A percentile compares a stretch with the other conserved stretches of the same genome.
Evolutionary conservation across 2,797 vertebrate genomes (phyloP).

Genomic region (Adelosebastes latens): DNA sequence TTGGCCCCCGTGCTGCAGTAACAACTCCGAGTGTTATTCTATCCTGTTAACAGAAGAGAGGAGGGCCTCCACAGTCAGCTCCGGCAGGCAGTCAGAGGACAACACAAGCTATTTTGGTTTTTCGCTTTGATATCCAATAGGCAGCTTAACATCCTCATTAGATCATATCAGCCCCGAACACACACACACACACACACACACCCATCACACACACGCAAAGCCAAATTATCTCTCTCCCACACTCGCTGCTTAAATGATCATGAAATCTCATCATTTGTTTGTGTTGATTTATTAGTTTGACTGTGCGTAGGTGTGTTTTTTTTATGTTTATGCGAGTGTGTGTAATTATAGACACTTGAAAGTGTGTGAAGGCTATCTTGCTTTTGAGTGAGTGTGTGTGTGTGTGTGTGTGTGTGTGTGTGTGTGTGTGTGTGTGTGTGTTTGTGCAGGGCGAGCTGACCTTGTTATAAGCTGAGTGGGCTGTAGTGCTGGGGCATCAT

Average conservation of each 20-base stretch:
- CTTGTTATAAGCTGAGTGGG: slow-evolving; percentile 80
- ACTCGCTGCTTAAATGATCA: slow-evolving; percentile 52
- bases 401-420: slow-evolving; percentile 21
- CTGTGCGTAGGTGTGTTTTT: slow-evolving; percentile 7
- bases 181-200: neutral
- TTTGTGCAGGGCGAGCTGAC: slow-evolving; percentile 65
- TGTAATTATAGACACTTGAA: slow-evolving; percentile 22
- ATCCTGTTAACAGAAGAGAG: slow-evolving; percentile 62
- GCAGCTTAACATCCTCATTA: slow-evolving; percentile 73
- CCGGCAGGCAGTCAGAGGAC: slow-evolving; percentile 59
- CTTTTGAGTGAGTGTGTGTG: slow-evolving; percentile 5
- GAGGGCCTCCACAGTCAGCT: slow-evolving; percentile 52
- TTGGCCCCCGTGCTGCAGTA: slow-evolving; percentile 50
- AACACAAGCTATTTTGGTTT: slow-evolving; percentile 65
- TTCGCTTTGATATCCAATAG: slow-evolving; percentile 71
- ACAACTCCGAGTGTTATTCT: slow-evolving; percentile 53
- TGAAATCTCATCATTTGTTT: slow-evolving; percentile 56
- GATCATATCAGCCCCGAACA: slow-evolving; percentile 53
- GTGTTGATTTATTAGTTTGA: slow-evolving; percentile 32
- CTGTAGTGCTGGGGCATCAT: slow-evolving; percentile 71
- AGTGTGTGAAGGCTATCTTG: slow-evolving; percentile 22
- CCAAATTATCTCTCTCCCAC: slow-evolving; percentile 50
- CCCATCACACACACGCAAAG: neutral
- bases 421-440: slow-evolving; percentile 1
- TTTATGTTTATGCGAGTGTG: neutral